Conservation (phyloP, 2,888 invertebrate genomes). For the Drosophila longiperda region DNA sequence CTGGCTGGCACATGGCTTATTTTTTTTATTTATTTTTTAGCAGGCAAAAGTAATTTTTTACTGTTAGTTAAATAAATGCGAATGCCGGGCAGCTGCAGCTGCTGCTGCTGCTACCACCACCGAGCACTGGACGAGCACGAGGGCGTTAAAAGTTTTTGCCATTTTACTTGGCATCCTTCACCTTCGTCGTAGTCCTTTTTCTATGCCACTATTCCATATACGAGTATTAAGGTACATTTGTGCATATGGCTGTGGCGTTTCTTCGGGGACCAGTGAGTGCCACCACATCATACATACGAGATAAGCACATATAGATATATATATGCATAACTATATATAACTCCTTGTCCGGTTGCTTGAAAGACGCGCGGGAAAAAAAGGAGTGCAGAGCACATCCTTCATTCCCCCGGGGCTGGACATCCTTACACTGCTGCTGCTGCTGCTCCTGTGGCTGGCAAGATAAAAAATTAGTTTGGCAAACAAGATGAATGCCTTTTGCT, state of each 20-base stretch:
- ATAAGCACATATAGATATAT: conserved; percentile 18
- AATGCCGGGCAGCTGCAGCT: conserved; percentile 54
- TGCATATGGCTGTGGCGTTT: conserved; percentile 48
- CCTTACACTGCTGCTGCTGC: conserved; percentile 20
- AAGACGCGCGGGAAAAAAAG: conserved; percentile 61
- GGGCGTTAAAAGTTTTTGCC: conserved; percentile 76
- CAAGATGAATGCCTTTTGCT: conserved; percentile 83
- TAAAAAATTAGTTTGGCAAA: conserved; percentile 80
- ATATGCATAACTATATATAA: conserved; percentile 25
- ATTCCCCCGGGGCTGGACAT: conserved; percentile 6
- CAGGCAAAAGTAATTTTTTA: conserved; percentile 76
- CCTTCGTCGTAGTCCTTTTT: conserved; percentile 43
- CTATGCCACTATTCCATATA: conserved; percentile 10
- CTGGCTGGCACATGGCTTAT: conserved; percentile 11
- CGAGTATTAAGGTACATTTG: conserved; percentile 12
- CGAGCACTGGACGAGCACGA: conserved; percentile 63
- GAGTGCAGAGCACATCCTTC: conserved; percentile 9
- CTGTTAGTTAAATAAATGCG: conserved; percentile 81
- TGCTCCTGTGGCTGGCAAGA: conserved; percentile 63
- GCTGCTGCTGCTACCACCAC: conserved; percentile 23
- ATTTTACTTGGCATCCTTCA: conserved; percentile 60
- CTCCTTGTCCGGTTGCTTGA: conserved; percentile 71
- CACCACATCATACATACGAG: conserved; percentile 37
- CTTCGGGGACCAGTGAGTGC: conserved; percentile 71
- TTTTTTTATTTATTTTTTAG: conserved; percentile 38